Evolutionary conservation across 2,888 invertebrate genomes (phyloP).

Genomic region (Dolomedes plantarius): DNA sequence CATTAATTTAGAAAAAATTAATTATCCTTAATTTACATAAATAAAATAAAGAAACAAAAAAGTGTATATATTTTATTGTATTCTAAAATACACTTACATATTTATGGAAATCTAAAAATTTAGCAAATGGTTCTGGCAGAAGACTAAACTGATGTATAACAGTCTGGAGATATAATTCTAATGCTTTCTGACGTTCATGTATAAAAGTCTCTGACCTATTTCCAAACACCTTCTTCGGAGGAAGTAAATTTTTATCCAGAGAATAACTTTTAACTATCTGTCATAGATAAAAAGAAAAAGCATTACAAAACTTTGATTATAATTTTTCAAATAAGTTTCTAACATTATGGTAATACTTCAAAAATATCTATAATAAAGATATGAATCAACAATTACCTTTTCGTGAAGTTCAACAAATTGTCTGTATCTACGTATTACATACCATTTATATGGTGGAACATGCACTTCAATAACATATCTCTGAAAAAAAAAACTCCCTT

Average conservation of each 20-base stretch:
- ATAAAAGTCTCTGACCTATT: constrained; percentile 92
- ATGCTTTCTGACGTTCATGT: constrained; percentile 86
- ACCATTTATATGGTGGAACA: constrained; percentile 81
- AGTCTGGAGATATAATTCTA: constrained; percentile 87
- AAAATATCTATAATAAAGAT: no score
- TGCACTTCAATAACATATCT: constrained; percentile 77
- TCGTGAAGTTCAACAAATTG: constrained; percentile 93
- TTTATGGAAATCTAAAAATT: constrained; percentile 90
- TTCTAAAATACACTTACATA: constrained; percentile 82
- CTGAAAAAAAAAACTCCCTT: no score
- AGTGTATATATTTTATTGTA: no score
- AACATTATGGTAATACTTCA: no score
- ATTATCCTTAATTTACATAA: no score
- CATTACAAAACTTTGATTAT: background rate
- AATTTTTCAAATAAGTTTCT: no score
- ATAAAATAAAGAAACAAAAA: no score
- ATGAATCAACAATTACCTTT: constrained; percentile 78
- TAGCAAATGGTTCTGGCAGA: constrained; percentile 87
- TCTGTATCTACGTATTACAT: constrained; percentile 89
- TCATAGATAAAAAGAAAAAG: background rate
- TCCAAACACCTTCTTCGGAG: constrained; percentile 94
- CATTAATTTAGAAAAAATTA: no score
- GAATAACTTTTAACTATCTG: constrained; percentile 86
- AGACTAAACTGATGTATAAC: constrained; percentile 83
- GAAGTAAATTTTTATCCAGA: constrained; percentile 88